Evolutionary conservation across 2,888 invertebrate genomes (phyloP).

Genomic region (Pollenia griseotomentosa): DNA sequence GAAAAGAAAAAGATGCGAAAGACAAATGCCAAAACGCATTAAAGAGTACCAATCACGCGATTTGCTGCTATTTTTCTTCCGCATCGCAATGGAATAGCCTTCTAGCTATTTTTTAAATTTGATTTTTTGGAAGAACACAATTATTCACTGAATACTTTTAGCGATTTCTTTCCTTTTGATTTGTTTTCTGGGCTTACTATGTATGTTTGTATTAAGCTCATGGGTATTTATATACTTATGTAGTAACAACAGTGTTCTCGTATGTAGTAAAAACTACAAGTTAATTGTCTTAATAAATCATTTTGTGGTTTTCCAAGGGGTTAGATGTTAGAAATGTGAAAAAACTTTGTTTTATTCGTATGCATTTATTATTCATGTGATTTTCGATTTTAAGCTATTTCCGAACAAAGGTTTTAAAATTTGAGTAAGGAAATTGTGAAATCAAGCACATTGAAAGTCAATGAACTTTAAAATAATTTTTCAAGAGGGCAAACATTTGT

Average conservation of each 20-base stretch:
- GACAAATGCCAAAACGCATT: no score
- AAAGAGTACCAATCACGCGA: no score
- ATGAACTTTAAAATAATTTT: conserved; percentile 14
- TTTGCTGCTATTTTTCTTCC: background rate
- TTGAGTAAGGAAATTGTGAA: conserved; percentile 23
- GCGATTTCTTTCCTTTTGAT: background rate
- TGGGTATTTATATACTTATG: background rate
- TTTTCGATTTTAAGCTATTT: background rate
- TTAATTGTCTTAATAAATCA: conserved; percentile 59
- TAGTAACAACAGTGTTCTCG: background rate
- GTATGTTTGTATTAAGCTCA: no score
- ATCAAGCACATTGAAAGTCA: conserved; percentile 42
- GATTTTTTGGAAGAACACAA: background rate
- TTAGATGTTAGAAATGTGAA: no score
- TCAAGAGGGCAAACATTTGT: background rate
- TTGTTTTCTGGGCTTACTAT: no score
- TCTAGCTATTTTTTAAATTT: no score
- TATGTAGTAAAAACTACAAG: conserved; percentile 18
- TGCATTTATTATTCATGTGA: background rate
- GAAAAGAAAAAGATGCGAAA: no score
- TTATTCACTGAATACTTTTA: no score
- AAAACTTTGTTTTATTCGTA: no score
- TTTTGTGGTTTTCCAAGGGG: conserved; percentile 8
- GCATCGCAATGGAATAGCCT: background rate
- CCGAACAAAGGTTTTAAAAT: no score